phyloP scores from a whole-genome alignment of 2,797 vertebrate species.

The Tapirus indicus region DNA sequence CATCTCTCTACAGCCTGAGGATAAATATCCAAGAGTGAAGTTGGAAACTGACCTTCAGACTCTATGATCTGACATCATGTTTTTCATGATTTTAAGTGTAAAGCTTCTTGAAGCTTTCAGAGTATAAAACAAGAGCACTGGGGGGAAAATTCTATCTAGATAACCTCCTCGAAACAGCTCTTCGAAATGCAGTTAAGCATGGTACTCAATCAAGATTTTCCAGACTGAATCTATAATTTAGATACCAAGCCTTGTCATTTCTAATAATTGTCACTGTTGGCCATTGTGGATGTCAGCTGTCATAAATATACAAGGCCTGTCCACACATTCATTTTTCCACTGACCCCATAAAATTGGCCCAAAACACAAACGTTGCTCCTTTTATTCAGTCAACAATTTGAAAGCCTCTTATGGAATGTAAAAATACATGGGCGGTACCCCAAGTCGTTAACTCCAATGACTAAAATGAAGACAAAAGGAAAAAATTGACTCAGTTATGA shows the following conservation, averaged over 20 bases:
- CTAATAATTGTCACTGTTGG: constrained; percentile 46
- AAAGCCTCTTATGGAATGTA: constrained; percentile 3
- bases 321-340: not conserved
- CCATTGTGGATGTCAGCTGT: not conserved
- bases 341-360: constrained; percentile 20
- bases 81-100: not conserved
- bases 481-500: not conserved
- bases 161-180: not conserved
- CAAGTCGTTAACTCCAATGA: not conserved
- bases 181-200: constrained; percentile 43
- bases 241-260: constrained; percentile 70
- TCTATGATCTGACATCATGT: not conserved
- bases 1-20: not conserved
- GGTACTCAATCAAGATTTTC: constrained; percentile 60
- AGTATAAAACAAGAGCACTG: not conserved
- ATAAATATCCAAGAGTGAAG: not conserved
- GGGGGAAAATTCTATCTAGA: not conserved
- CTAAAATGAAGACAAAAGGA: constrained; percentile 29
- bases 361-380: not conserved
- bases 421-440: not conserved
- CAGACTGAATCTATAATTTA: constrained; percentile 64
- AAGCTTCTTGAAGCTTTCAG: not conserved
- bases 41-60: not conserved
- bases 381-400: constrained; percentile 46
- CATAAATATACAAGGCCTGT: constrained; percentile 56